Conservation (phyloP, 2,113 vertebrate species). For the Aplodontia rufa region DNA sequence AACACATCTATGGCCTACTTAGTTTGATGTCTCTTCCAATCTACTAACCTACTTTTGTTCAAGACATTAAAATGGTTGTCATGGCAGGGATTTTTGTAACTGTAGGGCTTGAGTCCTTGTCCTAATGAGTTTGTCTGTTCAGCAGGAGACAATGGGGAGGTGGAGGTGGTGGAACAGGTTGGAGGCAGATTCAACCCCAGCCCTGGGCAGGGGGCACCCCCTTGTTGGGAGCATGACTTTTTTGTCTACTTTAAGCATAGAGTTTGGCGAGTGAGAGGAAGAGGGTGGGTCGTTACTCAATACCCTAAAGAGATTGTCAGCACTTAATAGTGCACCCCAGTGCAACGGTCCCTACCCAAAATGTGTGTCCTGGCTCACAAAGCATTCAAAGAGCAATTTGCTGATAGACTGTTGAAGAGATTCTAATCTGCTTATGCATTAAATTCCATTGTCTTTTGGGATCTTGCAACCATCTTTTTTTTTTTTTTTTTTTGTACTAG, state of each 20-base stretch:
- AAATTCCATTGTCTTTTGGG: neutral
- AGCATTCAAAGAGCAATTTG: neutral
- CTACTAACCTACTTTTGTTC: neutral
- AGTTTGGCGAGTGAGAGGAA: neutral
- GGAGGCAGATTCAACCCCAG: neutral
- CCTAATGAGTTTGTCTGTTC: neutral
- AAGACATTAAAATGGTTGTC: neutral
- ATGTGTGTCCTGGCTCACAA: no score
- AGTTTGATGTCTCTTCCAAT: neutral
- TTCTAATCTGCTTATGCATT: neutral
- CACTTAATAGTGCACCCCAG: neutral
- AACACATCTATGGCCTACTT: neutral
- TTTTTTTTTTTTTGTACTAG: no score
- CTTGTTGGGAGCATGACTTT: neutral
- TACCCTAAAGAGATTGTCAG: neutral
- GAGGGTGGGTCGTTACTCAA: no score
- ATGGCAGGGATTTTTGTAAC: neutral
- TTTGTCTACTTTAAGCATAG: neutral
- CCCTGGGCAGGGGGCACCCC: no score
- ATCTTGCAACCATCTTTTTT: neutral
- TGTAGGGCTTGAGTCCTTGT: neutral
- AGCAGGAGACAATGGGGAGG: neutral
- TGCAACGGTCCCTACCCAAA: no score
- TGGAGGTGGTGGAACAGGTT: neutral
- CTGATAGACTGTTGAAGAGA: neutral